Evolutionary conservation across 2,888 invertebrate species (phyloP).

Genomic region (Rhimphoctona megacephalus): DNA sequence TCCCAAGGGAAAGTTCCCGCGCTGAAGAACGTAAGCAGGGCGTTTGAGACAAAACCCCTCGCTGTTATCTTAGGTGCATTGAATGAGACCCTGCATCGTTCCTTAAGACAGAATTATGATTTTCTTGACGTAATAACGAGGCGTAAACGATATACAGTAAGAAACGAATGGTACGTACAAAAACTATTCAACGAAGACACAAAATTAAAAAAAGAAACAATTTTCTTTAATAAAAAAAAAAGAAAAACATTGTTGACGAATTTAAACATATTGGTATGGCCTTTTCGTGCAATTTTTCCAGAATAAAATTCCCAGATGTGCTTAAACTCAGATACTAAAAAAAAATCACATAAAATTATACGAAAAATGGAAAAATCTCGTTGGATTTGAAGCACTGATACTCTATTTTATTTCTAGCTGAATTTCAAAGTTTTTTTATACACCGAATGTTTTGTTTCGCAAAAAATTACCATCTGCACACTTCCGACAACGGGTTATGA

Average conservation of each 20-base stretch:
- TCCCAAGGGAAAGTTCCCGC: not conserved
- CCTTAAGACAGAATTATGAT: conserved; percentile 72
- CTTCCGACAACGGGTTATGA: not conserved
- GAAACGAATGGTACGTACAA: not conserved
- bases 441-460: not conserved
- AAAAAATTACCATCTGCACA: conserved; percentile 9
- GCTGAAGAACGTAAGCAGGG: not conserved
- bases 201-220: not conserved
- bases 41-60: not conserved
- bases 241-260: not conserved
- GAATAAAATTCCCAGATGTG: not conserved
- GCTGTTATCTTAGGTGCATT: conserved; percentile 76
- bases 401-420: not conserved
- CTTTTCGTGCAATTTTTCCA: not conserved
- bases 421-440: not conserved
- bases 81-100: conserved; percentile 6
- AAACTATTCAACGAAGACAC: not conserved
- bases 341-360: not conserved
- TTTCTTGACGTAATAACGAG: conserved; percentile 70
- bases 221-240: not conserved
- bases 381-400: not conserved
- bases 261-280: not conserved
- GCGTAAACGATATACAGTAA: conserved; percentile 33
- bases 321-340: no score
- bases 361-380: not conserved